A percentile compares a stretch with the other conserved stretches of the same genome.
Conservation (phyloP, 2,888 invertebrate species). For the Mythimna impura region DNA sequence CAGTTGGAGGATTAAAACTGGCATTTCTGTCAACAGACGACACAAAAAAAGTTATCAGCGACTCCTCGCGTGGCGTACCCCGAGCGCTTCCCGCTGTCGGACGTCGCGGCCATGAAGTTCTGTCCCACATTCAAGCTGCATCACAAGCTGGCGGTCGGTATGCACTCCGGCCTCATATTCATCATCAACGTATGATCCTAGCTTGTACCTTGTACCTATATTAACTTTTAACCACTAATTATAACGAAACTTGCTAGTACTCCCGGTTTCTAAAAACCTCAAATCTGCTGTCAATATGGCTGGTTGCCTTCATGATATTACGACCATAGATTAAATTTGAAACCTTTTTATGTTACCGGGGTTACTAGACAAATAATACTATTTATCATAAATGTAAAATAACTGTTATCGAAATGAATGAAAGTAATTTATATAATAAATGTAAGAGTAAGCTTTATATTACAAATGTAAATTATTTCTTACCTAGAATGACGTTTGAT, state of each 20-base stretch:
- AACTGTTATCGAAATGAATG: constrained; percentile 35
- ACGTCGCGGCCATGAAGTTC: constrained; percentile 78
- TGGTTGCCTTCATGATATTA: neutral
- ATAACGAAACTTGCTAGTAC: constrained; percentile 17
- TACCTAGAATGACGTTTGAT: constrained; percentile 8
- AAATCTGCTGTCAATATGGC: neutral
- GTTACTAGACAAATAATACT: constrained; percentile 12
- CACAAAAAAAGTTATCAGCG: constrained; percentile 58
- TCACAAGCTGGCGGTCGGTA: constrained; percentile 77
- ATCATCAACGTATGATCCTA: constrained; percentile 70
- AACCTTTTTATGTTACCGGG: neutral
- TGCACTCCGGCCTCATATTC: constrained; percentile 82
- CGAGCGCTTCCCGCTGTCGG: constrained; percentile 82
- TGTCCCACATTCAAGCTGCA: constrained; percentile 75
- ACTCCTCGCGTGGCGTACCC: constrained; percentile 69
- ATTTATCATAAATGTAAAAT: constrained; percentile 14
- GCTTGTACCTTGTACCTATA: constrained; percentile 2
- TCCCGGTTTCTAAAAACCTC: constrained; percentile 6
- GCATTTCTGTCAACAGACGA: constrained; percentile 54
- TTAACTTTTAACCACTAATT: constrained; percentile 1
- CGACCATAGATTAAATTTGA: constrained; percentile 3
- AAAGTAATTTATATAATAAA: constrained; percentile 35
- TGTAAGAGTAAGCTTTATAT: constrained; percentile 33
- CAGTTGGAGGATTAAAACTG: neutral
- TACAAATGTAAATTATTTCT: constrained; percentile 16